Evolutionary conservation across 2,113 vertebrate species (phyloP).

Genomic region (Chionis minor): DNA sequence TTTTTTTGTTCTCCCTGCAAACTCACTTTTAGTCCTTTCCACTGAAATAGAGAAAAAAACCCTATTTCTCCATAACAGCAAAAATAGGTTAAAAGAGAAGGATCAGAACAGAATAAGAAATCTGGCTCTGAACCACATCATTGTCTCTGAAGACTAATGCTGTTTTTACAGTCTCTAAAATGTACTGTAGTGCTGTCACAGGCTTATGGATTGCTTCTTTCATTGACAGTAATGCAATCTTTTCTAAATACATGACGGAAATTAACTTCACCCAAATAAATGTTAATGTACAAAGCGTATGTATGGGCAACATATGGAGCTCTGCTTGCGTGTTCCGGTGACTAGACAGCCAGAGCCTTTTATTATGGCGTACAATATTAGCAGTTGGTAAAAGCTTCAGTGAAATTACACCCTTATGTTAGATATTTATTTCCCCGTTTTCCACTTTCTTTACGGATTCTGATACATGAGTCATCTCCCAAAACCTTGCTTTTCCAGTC

Average conservation of each 20-base stretch:
- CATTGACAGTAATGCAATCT: not conserved
- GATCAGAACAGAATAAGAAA: not conserved
- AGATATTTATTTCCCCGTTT: not conserved
- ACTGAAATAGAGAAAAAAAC: not conserved
- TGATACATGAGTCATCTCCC: not conserved
- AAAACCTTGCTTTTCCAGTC: not conserved
- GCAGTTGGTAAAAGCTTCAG: not conserved
- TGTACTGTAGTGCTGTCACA: not conserved
- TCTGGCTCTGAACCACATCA: not conserved
- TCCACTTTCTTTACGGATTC: not conserved
- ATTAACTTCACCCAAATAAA: not conserved
- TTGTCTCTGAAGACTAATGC: not conserved
- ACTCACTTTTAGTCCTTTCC: not conserved
- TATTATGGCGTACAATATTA: not conserved
- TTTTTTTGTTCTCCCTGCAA: not conserved
- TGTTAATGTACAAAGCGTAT: not conserved
- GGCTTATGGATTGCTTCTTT: not conserved
- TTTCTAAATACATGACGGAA: not conserved
- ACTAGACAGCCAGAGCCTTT: not conserved
- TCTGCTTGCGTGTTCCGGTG: not conserved
- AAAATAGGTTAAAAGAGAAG: not conserved
- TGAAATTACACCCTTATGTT: not conserved
- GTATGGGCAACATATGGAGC: not conserved
- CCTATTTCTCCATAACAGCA: not conserved
- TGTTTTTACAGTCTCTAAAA: not conserved